Evolutionary conservation across 2,888 invertebrate genomes (phyloP).

Genomic region (Parapristionchus giblindavisi): DNA sequence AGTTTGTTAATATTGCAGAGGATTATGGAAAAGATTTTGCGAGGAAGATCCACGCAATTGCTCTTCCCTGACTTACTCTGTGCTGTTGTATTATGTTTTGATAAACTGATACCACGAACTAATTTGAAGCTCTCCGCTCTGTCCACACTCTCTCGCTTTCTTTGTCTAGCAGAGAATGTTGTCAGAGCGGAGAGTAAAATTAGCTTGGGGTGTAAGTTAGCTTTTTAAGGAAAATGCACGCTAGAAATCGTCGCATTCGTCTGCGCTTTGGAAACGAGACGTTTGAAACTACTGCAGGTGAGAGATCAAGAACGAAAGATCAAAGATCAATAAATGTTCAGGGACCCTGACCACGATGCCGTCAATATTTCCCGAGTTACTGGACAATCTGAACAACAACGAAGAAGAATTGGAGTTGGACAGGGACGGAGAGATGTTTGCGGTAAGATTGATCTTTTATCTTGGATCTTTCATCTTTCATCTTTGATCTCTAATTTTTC

Average conservation of each 20-base stretch:
- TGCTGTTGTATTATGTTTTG: no score
- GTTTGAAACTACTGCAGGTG: conserved; percentile 21
- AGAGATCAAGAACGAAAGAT: neutral
- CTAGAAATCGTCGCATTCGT: conserved; percentile 7
- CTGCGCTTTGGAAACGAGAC: neutral
- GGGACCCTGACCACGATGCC: conserved; percentile 26
- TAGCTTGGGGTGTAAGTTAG: no score
- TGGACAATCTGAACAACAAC: conserved; percentile 26
- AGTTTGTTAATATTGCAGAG: no score
- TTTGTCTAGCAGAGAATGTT: no score
- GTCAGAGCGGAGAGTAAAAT: no score
- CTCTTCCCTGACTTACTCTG: no score
- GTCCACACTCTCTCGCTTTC: no score
- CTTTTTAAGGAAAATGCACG: no score
- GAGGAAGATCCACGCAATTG: no score
- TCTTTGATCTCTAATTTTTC: neutral
- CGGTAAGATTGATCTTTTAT: neutral
- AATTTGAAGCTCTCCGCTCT: no score
- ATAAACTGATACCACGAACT: no score
- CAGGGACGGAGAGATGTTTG: neutral
- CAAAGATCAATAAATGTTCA: conserved; percentile 4
- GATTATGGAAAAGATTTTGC: no score
- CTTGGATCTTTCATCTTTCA: neutral
- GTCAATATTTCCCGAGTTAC: neutral
- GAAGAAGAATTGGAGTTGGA: conserved; percentile 10